Conservation (phyloP, 2,888 invertebrate genomes). For the Pheosia gnoma region DNA sequence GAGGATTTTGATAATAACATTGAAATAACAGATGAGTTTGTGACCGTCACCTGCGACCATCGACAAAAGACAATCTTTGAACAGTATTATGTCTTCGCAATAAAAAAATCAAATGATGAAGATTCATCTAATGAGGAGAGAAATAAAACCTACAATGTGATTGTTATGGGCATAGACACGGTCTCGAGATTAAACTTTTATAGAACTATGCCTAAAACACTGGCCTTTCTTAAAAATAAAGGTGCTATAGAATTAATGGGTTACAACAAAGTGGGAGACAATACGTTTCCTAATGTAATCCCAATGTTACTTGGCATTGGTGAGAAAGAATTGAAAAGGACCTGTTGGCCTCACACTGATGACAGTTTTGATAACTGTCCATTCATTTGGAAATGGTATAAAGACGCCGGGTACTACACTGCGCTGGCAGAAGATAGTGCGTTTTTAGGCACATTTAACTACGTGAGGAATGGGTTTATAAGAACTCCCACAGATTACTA, state of each 20-base stretch:
- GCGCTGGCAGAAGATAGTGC: constrained; percentile 93
- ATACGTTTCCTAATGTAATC: constrained; percentile 95
- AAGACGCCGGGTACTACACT: constrained; percentile 89
- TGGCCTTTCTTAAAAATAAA: constrained; percentile 84
- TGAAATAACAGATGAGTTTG: constrained; percentile 85
- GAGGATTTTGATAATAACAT: constrained; percentile 71
- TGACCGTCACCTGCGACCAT: constrained; percentile 86
- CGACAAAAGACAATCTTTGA: constrained; percentile 80
- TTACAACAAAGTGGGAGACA: constrained; percentile 97
- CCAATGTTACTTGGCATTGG: constrained; percentile 90
- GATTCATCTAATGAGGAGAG: constrained; percentile 38
- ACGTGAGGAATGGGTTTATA: constrained; percentile 89
- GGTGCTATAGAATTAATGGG: constrained; percentile 91
- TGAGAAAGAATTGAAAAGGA: constrained; percentile 85
- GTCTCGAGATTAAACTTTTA: constrained; percentile 93
- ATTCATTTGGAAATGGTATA: constrained; percentile 93
- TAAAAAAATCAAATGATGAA: constrained; percentile 59
- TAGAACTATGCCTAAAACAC: constrained; percentile 91
- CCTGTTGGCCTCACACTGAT: constrained; percentile 85
- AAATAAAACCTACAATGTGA: constrained; percentile 85
- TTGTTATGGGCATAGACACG: constrained; percentile 93
- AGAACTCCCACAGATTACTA: constrained; percentile 94
- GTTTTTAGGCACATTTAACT: constrained; percentile 91
- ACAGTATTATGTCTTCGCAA: constrained; percentile 88
- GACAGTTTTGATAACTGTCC: constrained; percentile 90